phyloP scores from a whole-genome alignment of 2,113 vertebrate species.

The Dicentrarchus labrax region DNA sequence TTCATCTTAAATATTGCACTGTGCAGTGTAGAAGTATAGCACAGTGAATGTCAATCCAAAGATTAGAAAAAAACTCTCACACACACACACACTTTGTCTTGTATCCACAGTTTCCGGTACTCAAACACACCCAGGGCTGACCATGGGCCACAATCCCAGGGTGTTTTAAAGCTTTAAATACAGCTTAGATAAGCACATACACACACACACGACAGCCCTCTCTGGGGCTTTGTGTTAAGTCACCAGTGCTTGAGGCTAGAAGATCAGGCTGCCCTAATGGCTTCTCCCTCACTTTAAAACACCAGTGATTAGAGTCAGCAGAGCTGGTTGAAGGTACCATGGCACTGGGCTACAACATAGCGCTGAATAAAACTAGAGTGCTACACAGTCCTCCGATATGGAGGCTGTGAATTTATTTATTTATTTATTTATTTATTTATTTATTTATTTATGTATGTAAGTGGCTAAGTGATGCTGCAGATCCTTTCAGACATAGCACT shows the following conservation, averaged over 20 bases:
- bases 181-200: neutral
- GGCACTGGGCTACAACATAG: neutral
- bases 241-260: conserved; percentile 36
- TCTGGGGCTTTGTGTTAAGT: conserved; percentile 47
- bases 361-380: neutral
- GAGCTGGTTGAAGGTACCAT: conserved; percentile 10
- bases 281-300: conserved; percentile 30
- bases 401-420: neutral
- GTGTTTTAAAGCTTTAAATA: conserved; percentile 4
- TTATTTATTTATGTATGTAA: neutral
- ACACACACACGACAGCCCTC: conserved; percentile 7
- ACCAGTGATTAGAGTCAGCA: conserved; percentile 18
- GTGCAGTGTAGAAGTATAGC: neutral
- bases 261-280: conserved; percentile 20
- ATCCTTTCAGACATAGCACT: neutral
- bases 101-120: neutral
- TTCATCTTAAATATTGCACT: neutral
- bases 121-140: neutral
- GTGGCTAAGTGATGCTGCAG: neutral
- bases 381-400: neutral
- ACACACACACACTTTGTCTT: neutral
- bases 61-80: neutral
- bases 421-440: neutral
- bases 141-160: neutral
- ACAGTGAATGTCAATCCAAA: neutral